Percentiles rank a stretch among this genome's conserved stretches.
phyloP scores from a whole-genome alignment of 2,888 invertebrate genomes.

The Metopia argyrocephala region DNA sequence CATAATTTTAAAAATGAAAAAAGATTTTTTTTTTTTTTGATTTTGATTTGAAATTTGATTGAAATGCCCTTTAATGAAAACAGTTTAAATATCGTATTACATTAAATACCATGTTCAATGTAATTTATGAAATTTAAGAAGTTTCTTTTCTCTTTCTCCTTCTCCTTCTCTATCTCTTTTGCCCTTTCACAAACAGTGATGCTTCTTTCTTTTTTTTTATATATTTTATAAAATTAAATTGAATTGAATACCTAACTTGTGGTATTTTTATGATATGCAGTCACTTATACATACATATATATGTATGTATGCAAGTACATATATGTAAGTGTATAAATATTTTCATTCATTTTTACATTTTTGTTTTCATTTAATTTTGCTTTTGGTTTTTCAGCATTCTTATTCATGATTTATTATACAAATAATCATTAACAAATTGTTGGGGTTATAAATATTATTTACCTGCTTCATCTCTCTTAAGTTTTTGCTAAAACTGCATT shows the following conservation, averaged over 20 bases:
- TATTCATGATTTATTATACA: slow-evolving; percentile 59
- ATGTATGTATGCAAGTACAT: too few relatives aligned
- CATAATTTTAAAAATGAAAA: slow-evolving; percentile 44
- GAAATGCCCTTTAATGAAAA: slow-evolving; percentile 43
- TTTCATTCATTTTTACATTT: background rate
- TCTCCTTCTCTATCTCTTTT: background rate
- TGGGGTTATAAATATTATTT: slow-evolving; percentile 54
- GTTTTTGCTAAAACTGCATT: background rate
- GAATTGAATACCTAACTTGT: too few relatives aligned
- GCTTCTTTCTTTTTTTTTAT: too few relatives aligned
- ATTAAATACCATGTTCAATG: slow-evolving; percentile 55
- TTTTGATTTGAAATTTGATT: slow-evolving; percentile 41
- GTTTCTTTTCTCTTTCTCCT: background rate
- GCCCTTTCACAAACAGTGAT: too few relatives aligned
- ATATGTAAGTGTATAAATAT: background rate
- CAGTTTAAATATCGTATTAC: slow-evolving; percentile 60
- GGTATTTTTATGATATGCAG: background rate
- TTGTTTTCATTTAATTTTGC: background rate
- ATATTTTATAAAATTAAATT: too few relatives aligned
- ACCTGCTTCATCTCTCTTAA: slow-evolving; percentile 35
- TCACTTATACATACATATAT: too few relatives aligned
- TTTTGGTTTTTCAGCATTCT: background rate
- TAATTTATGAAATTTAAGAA: slow-evolving; percentile 60
- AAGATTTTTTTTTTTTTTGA: slow-evolving; percentile 14
- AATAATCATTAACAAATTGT: slow-evolving; percentile 65